Conservation (phyloP, 2,797 vertebrate species). For the Macroramphosus scolopax region DNA sequence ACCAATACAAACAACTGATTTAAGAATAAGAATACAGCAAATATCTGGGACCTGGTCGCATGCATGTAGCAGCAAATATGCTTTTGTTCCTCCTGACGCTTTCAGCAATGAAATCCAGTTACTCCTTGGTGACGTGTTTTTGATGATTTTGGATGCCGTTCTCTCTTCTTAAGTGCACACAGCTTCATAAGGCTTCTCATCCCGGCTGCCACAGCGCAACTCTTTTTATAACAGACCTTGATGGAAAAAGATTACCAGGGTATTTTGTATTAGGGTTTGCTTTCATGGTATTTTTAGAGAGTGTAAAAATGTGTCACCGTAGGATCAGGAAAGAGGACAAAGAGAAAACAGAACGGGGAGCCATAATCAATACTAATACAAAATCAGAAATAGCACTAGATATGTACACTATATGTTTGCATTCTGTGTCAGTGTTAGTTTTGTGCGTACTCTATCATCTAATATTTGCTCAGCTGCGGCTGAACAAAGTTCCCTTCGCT, state of each 20-base stretch:
- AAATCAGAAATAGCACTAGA: no score
- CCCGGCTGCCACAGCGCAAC: slow-evolving; percentile 13
- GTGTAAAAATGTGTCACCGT: slow-evolving; percentile 27
- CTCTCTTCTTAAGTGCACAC: slow-evolving; percentile 1
- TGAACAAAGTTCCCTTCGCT: no score
- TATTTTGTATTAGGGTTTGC: slow-evolving; percentile 23
- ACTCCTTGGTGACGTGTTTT: background rate
- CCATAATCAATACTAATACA: slow-evolving; percentile 8
- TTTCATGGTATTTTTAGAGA: slow-evolving; percentile 43
- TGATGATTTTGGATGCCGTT: slow-evolving; percentile 4
- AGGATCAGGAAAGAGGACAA: slow-evolving; percentile 14
- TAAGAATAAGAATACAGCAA: no score
- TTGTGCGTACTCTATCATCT: no score
- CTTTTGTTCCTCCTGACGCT: no score
- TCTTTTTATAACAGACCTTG: slow-evolving; percentile 6
- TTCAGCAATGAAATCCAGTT: no score
- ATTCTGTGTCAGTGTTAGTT: no score
- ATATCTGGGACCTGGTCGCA: no score
- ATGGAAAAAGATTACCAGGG: slow-evolving; percentile 17
- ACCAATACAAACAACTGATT: no score
- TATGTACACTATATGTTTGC: no score
- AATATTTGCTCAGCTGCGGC: no score
- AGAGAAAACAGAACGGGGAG: slow-evolving; percentile 1
- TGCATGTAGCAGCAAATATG: no score
- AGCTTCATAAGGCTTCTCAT: slow-evolving; percentile 27